phyloP scores from a whole-genome alignment of 2,113 vertebrate genomes.

The Albula glossodonta region DNA sequence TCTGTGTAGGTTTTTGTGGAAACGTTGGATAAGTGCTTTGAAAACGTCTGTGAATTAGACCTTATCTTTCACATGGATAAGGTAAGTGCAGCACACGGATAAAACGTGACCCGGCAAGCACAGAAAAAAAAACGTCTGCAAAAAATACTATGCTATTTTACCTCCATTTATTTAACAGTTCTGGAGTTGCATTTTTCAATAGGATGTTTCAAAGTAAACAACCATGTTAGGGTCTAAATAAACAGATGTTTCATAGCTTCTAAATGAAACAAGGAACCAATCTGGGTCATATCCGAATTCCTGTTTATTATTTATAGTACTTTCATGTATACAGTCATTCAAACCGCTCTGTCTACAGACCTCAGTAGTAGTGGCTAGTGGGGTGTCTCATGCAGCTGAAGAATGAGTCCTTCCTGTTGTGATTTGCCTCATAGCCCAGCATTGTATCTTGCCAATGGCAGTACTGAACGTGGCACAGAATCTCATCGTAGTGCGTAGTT shows the following conservation, averaged over 20 bases:
- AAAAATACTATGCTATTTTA: too few species aligned
- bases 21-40: conserved; percentile 94
- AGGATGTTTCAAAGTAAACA: neutral
- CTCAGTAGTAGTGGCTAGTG: too few species aligned
- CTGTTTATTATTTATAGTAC: neutral
- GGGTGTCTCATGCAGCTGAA: too few species aligned
- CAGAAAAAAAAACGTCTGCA: too few species aligned
- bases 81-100: conserved; percentile 58
- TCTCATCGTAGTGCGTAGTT: too few species aligned
- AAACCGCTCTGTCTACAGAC: too few species aligned
- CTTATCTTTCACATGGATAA: conserved; percentile 98
- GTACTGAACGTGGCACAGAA: too few species aligned
- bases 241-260: neutral
- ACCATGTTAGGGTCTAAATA: neutral
- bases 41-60: conserved; percentile 93
- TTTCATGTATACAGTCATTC: neutral
- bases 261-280: neutral
- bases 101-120: neutral
- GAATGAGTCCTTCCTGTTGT: too few species aligned
- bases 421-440: too few species aligned
- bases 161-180: neutral
- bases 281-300: neutral
- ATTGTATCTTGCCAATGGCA: too few species aligned
- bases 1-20: conserved; percentile 87
- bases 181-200: neutral